Base-by-base conservation (phyloP, 2,888 invertebrate genomes). In the Cataglyphis cursor region DNA sequence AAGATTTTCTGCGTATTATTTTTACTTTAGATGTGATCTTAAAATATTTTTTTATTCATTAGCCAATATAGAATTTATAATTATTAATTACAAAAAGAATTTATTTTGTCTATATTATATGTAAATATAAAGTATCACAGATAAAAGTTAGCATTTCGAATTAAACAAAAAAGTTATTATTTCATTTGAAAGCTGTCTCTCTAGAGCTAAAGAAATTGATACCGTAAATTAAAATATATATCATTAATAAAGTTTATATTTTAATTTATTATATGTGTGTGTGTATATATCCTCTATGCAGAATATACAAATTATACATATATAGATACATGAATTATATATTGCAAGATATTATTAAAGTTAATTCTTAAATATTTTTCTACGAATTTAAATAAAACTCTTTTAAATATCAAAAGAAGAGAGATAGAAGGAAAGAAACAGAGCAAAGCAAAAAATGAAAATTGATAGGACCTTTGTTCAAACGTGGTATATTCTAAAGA, bases 221-320 rank as follows among this genome's bases (percentile, higher is more conserved):
- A 10, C 6, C n/a, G 35, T 12, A 35, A 1, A 35, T 0, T 54
- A 5, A 57, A 57, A 28, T 41, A 2, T 38, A 28, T 41, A 2
- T 38, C 6, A 73, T 73, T 57, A 57, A 57, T 1, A 70, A 70
- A 70, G 57, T 57, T 54, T 35, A 31, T 35, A 35, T 35, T 48
- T 1, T 6, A 75, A 54, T 76, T 51, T 18, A 35, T 6, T 35
- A 6, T 6, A 0, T 31, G 31, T 31, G 0, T 35, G 35, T 35
- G 6, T 35, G 6, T 35, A 75, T 28, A 38, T n/a, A 1, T 5
- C 12, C 3, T 57, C 3, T 15, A 51, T 4, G 12, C 51, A 12
- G 4, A 38, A 8, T 15, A 12, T 35, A 15, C 8, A 54, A 59
- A 57, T 59, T 15, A 31, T 41, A 18, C 4, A 18, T 8, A 44